Evolutionary conservation across 2,888 invertebrate genomes (phyloP).

Genomic region (Bombylius major): DNA sequence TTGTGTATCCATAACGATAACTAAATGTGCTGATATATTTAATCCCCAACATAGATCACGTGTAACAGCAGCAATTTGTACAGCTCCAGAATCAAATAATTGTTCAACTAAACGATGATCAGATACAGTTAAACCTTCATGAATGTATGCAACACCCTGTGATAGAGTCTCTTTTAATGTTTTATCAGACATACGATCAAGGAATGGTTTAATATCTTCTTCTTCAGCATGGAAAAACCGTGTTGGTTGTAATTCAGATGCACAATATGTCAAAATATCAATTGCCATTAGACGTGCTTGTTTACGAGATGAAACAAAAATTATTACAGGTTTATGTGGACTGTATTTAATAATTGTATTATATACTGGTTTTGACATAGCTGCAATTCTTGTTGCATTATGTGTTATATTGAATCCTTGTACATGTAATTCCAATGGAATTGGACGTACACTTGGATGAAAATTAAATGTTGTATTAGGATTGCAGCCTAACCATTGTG

Average conservation of each 20-base stretch:
- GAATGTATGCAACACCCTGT: slow-evolving; percentile 94
- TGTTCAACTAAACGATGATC: slow-evolving; percentile 89
- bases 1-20: slow-evolving; percentile 94
- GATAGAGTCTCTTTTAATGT: slow-evolving; percentile 81
- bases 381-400: slow-evolving; percentile 87
- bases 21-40: slow-evolving; percentile 82
- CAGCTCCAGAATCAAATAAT: slow-evolving; percentile 83
- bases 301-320: slow-evolving; percentile 84
- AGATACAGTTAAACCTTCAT: slow-evolving; percentile 76
- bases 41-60: slow-evolving; percentile 88
- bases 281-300: slow-evolving; percentile 91
- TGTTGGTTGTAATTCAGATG: slow-evolving; percentile 74
- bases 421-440: slow-evolving; percentile 90
- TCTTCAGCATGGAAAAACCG: slow-evolving; percentile 82
- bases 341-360: slow-evolving; percentile 79
- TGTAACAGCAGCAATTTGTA: slow-evolving; percentile 85
- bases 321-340: slow-evolving; percentile 69
- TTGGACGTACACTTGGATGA: slow-evolving; percentile 92
- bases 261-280: slow-evolving; percentile 86
- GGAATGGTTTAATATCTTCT: slow-evolving; percentile 76
- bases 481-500: slow-evolving; percentile 92
- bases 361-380: slow-evolving; percentile 97
- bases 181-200: slow-evolving; percentile 79
- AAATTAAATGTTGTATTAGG: slow-evolving; percentile 95
- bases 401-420: slow-evolving; percentile 96